Base-by-base conservation (phyloP, 2,797 vertebrate species). In the Crotalus adamanteus region DNA sequence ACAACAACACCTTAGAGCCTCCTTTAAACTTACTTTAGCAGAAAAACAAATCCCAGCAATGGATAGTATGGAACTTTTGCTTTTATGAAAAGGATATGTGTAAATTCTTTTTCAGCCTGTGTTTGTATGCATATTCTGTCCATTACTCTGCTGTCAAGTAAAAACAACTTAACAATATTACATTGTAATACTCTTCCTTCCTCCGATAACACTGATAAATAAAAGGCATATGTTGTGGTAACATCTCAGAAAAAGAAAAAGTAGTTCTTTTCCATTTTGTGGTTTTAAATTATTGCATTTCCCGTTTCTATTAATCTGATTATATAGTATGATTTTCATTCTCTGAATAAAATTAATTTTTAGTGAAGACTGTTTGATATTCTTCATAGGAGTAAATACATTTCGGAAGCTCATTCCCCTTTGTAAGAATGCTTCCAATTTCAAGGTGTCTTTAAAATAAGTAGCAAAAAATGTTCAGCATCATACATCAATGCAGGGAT, bases 91-190 rank as follows among this genome's bases (percentile, higher is more conserved):
- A 96, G 94, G 93, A 96, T 97, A 94, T 97, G 96, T 98, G 96
- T 97, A 97, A 97, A 96, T 96, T 96, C 96, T 94, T 97, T 97
- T 98, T 95, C 97, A 98, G 98, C 97, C 94, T 97, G 97, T 97
- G 94, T 97, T 97, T 96, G 97, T 98, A 97, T 97, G 97, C 98
- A 96, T 97, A 97, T 97, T 98, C 95, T 97, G 96, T 97, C 96
- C 98, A 96, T 97, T 98, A 96, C 97, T 97, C 97, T 98, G 98
- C 98, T 98, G 97, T 98, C 97, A 98, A 98, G 97, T 98, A 98
- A 98, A 98, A 98, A 97, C 98, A 98, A 97, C 97, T 98, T 98
- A 97, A 97, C 96, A 98, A 98, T 98, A 98, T 98, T 99, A 98
- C 98, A 95, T 97, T 98, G 97, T 98, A 98, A 98, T 97, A 97